Evolutionary conservation across 2,888 invertebrate species (phyloP), one percentile per base, ranked within the genome.

Genomic region (Lobophora halterata): DNA sequence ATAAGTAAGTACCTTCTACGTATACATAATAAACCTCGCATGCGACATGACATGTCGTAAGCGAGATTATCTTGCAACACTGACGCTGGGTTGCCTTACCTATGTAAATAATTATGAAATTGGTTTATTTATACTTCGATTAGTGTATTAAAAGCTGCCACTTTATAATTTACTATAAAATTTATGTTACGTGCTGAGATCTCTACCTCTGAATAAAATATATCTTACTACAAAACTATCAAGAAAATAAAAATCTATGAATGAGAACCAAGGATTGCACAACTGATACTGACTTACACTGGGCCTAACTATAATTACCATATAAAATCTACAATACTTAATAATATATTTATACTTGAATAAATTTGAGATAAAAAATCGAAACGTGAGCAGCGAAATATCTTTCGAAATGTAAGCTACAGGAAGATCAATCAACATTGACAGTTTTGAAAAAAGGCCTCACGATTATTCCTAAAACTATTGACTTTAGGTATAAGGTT

Each of bases 291-390:
- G 43, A 35, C 41, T 44, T 21, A 48, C 48, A 60, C 57, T 52
- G 57, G 52, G 27, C 29, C 36, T 45, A 53, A 43, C 35, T 58
- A 61, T 47, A 45, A 49, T 49, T 60, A 65, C 58, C 52, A 64
- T 68, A 70, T 65, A 66, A 68, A 68, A 68, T 65, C 70, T 68
- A 68, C 57, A 43, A 47, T 55, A 61, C 39, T 56, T 52, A 56
- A 48, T 52, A 56, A 48, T 36, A 51, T 46, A 49, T 47, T 46
- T 49, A 51, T 17, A 34, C 44, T 53, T n/a, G n/a, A 48, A 37
- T 34, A 33, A 33, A 43, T 40, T 50, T 37, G 45, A 43, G 49
- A 47, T 39, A 46, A 18, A 39, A 44, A 35, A 47, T 36, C 19
- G 41, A 40, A 23, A 47, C 5, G 12, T 26, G 8, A 17, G 18